A percentile compares a stretch with the other conserved stretches of the same genome.
Conservation (phyloP, 2,113 vertebrate genomes). For the Picathartes gymnocephalus region DNA sequence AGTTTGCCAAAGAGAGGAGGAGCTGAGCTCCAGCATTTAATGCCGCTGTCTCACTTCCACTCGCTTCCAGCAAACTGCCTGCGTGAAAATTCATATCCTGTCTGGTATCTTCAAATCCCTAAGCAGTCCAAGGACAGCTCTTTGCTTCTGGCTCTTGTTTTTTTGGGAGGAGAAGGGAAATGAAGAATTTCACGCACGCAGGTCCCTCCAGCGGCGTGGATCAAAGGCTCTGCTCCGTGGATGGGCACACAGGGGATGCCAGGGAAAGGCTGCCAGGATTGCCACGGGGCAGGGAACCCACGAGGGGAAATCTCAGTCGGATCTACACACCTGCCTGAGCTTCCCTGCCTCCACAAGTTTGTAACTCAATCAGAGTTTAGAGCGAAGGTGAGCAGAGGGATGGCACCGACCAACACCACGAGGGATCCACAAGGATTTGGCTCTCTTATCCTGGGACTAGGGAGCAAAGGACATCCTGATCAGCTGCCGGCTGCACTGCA, state of each 20-base stretch:
- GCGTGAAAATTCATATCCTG: background rate
- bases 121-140: background rate
- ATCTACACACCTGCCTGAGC: background rate
- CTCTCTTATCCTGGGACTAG: background rate
- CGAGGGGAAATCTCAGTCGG: background rate
- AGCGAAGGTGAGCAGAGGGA: background rate
- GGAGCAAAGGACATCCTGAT: accelerated
- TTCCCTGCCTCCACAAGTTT: background rate
- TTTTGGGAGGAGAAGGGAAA: background rate
- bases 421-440: background rate
- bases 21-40: background rate
- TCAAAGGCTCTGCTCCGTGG: accelerated
- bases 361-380: background rate
- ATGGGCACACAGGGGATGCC: background rate
- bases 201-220: accelerated
- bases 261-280: background rate
- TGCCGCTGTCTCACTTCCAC: background rate
- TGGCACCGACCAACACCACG: accelerated
- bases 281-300: background rate
- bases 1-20: background rate
- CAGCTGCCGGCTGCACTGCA: background rate
- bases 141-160: background rate
- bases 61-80: background rate
- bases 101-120: background rate
- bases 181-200: accelerated